Base-by-base conservation (phyloP, 2,888 invertebrate genomes). In the Incurvaria masculella region DNA sequence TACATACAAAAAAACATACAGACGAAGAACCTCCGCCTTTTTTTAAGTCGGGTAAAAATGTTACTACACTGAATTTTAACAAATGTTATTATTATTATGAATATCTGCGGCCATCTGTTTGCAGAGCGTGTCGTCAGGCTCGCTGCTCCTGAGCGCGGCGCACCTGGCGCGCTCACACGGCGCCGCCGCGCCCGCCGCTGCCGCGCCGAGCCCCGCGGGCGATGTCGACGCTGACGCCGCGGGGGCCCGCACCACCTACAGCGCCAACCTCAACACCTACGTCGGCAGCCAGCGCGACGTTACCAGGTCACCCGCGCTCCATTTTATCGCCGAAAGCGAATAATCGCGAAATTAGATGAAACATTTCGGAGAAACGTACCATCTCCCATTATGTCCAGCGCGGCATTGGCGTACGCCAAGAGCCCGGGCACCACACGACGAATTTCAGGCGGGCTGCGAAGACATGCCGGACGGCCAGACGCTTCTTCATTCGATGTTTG, bases 71-170 rank as follows among this genome's bases (percentile, higher is more conserved):
- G 8, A 16, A 39, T 39, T n/a, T 39, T 39, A 5, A 17, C 17
- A 16, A 5, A n/a, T 6, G 40, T 17, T 16, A 39, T 39, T 39
- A 39, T n/a, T 39, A n/a, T 39, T 16, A n/a, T 39, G n/a, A 39
- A 39, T 39, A 17, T n/a, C 14, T n/a, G 17, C 17, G 16, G 40
- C 17, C 40, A 17, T 16, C 6, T 16, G 17, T 39, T 5, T 39
- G 44, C 80, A 91, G 91, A 91, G 91, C 69, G 89, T 84, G 55
- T 87, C 87, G 61, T 91, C 91, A 53, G 91, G 90, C 54, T 90
- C 90, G 50, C 68, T 90, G 59, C 78, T 92, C 54, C 68, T 92
- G 61, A 91, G 88, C 56, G 89, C 91, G 51, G 91, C 89, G 41
- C 89, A 91, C 69, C 72, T 84, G 55, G 82, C 81, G 21, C 80